Conservation (phyloP, 2,888 invertebrate species). For the Chloroclysta siterata region DNA sequence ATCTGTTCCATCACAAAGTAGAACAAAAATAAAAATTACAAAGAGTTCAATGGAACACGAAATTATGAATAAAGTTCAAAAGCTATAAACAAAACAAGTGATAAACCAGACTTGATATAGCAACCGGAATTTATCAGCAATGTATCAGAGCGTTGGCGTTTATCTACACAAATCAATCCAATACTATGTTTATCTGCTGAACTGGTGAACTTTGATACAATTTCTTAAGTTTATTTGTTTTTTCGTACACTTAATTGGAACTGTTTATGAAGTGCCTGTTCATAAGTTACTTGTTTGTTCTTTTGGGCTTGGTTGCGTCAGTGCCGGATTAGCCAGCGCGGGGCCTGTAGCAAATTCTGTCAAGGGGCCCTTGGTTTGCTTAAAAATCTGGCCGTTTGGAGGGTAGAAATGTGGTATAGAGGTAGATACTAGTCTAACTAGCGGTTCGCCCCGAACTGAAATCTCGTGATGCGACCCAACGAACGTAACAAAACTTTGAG, state of each 20-base stretch:
- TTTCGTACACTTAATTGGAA: constrained; percentile 27
- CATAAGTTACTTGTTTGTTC: not conserved
- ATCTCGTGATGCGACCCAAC: too few species aligned
- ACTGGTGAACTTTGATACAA: constrained; percentile 60
- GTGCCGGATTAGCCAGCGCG: too few species aligned
- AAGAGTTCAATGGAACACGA: constrained; percentile 10
- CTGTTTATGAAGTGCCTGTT: not conserved
- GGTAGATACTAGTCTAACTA: too few species aligned
- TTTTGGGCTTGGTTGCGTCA: too few species aligned
- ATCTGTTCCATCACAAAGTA: too few species aligned
- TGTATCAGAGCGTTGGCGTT: constrained; percentile 53
- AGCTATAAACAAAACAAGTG: not conserved
- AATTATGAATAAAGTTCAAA: not conserved
- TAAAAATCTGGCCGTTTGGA: too few species aligned
- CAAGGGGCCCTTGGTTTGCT: too few species aligned
- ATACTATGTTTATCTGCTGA: constrained; percentile 53
- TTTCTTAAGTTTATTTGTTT: constrained; percentile 38
- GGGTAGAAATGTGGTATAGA: too few species aligned
- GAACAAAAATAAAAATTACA: too few species aligned
- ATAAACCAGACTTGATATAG: constrained; percentile 20
- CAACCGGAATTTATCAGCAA: constrained; percentile 18
- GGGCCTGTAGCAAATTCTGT: too few species aligned
- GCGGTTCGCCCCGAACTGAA: too few species aligned
- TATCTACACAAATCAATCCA: constrained; percentile 62
- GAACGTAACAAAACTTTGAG: too few species aligned